Conservation (phyloP, 1,140 invertebrate species). For the Cyrtorhinus lividipennis region DNA sequence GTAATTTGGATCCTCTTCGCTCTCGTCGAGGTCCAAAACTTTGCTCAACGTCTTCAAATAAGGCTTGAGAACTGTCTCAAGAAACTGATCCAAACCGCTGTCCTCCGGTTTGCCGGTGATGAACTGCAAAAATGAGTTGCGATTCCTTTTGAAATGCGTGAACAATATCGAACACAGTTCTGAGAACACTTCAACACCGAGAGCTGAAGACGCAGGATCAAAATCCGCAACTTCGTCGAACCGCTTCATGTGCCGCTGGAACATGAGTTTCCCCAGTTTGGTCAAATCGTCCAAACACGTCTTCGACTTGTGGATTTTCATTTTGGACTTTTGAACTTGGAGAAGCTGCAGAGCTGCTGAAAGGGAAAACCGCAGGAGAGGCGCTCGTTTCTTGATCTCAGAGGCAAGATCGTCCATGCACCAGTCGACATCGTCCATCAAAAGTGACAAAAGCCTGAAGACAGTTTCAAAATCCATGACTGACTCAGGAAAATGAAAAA, state of each 20-base stretch:
- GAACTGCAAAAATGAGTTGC: slow-evolving; percentile 20
- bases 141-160: slow-evolving; percentile 18
- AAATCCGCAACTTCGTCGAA: slow-evolving; percentile 21
- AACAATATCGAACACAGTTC: slow-evolving; percentile 22
- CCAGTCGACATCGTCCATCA: slow-evolving; percentile 13
- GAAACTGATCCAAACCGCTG: slow-evolving; percentile 9
- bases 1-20: slow-evolving; percentile 17
- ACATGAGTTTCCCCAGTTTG: slow-evolving; percentile 19
- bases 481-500: slow-evolving; percentile 18
- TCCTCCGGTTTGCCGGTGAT: neutral
- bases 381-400: neutral
- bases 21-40: slow-evolving; percentile 19
- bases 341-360: neutral
- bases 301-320: slow-evolving; percentile 11
- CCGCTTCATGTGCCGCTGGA: slow-evolving; percentile 15
- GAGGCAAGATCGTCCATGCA: slow-evolving; percentile 3
- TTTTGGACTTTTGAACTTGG: neutral
- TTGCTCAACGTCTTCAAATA: slow-evolving; percentile 14
- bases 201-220: slow-evolving; percentile 17
- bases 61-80: slow-evolving; percentile 11
- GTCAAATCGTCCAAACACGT: slow-evolving; percentile 4
- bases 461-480: slow-evolving; percentile 22
- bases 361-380: slow-evolving; percentile 14
- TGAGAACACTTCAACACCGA: slow-evolving; percentile 22
- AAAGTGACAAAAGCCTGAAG: slow-evolving; percentile 17